Conservation (phyloP, 2,888 invertebrate species). For the Caenorhabditis japonica region DNA sequence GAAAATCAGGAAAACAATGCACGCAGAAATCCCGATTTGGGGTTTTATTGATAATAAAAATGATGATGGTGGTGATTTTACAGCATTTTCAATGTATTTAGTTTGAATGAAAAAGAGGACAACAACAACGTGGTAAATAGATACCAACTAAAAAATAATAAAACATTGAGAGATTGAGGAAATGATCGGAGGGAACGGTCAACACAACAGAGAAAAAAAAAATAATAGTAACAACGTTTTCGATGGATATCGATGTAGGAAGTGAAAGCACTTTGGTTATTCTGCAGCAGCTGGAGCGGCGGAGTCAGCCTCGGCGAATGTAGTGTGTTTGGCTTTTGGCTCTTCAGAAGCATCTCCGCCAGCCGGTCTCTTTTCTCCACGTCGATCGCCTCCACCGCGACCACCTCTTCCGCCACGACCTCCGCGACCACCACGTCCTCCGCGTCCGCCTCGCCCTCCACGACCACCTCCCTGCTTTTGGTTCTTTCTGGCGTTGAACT, state of each 20-base stretch:
- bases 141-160: neutral
- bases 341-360: conserved; percentile 15
- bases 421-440: conserved; percentile 31
- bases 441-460: conserved; percentile 57
- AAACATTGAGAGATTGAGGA: too few species aligned
- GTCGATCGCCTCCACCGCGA: conserved; percentile 18
- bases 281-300: conserved; percentile 2
- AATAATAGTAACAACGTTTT: neutral
- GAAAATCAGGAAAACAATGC: too few species aligned
- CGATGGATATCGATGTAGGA: conserved; percentile 1
- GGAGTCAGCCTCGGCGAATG: conserved; percentile 50
- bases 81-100: neutral
- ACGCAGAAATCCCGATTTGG: too few species aligned
- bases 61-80: too few species aligned
- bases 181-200: conserved; percentile 6
- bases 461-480: conserved; percentile 47
- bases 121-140: conserved; percentile 26
- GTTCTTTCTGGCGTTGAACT: conserved; percentile 66
- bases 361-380: conserved; percentile 21
- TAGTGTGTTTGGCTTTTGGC: conserved; percentile 56
- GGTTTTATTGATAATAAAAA: too few species aligned
- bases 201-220: conserved; percentile 29
- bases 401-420: conserved; percentile 32
- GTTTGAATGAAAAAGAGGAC: conserved; percentile 3
- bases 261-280: neutral